phyloP scores from a whole-genome alignment of 1,140 invertebrate species.

The Leptoteleia sp. region DNA sequence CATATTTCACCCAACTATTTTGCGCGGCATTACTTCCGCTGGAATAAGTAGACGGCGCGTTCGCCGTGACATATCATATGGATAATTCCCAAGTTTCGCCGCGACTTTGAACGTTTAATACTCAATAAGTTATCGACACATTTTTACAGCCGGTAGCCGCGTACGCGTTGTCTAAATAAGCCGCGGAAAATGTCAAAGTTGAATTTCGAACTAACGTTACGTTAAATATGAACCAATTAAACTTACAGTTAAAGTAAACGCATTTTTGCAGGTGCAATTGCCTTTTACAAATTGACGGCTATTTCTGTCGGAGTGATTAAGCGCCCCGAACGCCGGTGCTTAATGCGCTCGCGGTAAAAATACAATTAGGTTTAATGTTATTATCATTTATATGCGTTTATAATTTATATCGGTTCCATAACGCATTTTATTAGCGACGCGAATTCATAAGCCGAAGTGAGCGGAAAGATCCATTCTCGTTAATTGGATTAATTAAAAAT shows the following conservation, averaged over 20 bases:
- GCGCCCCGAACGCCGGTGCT: neutral
- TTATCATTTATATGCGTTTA: conserved; percentile 6
- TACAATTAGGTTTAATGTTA: conserved; percentile 18
- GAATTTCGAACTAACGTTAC: conserved; percentile 24
- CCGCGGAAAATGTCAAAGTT: conserved; percentile 59
- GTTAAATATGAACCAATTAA: conserved; percentile 60
- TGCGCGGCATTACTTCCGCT: no score
- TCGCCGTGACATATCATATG: conserved; percentile 51
- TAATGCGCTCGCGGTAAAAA: conserved; percentile 8
- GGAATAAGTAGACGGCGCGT: no score
- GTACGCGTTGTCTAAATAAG: conserved; percentile 24
- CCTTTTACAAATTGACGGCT: conserved; percentile 10
- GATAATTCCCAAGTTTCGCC: conserved; percentile 43
- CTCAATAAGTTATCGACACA: conserved; percentile 43
- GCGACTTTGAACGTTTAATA: conserved; percentile 41
- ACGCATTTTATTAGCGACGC: conserved; percentile 3
- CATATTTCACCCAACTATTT: no score
- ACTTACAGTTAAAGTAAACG: conserved; percentile 39
- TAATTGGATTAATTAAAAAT: no score
- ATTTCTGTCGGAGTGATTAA: conserved; percentile 25
- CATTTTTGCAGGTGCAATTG: conserved; percentile 15
- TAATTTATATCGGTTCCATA: conserved; percentile 1
- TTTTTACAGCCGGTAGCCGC: conserved; percentile 23
- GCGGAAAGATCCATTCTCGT: neutral
- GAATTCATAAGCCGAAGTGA: neutral